These are phyloP conservation scores for Alsophila aescularia DNA, from an alignment of 2,888 invertebrate species.

Conservation along the genomic window DNA sequence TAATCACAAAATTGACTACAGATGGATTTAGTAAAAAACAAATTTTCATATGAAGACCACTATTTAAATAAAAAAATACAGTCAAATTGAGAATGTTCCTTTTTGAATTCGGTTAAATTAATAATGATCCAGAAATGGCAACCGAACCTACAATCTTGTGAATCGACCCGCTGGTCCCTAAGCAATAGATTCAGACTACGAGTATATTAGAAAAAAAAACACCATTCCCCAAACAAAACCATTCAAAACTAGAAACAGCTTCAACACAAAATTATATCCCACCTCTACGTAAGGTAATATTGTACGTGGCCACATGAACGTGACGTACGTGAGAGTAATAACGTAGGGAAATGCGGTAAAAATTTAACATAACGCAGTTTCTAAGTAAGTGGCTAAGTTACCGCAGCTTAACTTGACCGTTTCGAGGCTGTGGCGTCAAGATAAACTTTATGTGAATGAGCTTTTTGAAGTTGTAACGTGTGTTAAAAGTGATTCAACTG, in stretches of 20 bases:
- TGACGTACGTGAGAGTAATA: slow-evolving; percentile 30
- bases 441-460: not conserved
- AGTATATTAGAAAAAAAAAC: too few species aligned
- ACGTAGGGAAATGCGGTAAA: slow-evolving; percentile 33
- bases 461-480: not conserved
- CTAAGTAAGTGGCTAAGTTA: slow-evolving; percentile 30
- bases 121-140: too few species aligned
- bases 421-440: not conserved
- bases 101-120: too few species aligned
- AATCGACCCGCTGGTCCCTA: too few species aligned
- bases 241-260: slow-evolving; percentile 22
- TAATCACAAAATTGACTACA: too few species aligned
- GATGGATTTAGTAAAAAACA: too few species aligned
- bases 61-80: too few species aligned
- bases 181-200: too few species aligned
- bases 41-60: too few species aligned
- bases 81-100: too few species aligned
- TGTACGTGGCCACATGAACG: slow-evolving; percentile 28
- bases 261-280: slow-evolving; percentile 26
- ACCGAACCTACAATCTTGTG: too few species aligned
- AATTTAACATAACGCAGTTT: slow-evolving; percentile 33
- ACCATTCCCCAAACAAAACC: not conserved
- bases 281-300: slow-evolving; percentile 24
- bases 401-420: slow-evolving; percentile 14
- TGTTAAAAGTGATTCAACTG: too few species aligned